phyloP scores from a whole-genome alignment of 2,113 vertebrate genomes.

The Callaeas wilsoni region DNA sequence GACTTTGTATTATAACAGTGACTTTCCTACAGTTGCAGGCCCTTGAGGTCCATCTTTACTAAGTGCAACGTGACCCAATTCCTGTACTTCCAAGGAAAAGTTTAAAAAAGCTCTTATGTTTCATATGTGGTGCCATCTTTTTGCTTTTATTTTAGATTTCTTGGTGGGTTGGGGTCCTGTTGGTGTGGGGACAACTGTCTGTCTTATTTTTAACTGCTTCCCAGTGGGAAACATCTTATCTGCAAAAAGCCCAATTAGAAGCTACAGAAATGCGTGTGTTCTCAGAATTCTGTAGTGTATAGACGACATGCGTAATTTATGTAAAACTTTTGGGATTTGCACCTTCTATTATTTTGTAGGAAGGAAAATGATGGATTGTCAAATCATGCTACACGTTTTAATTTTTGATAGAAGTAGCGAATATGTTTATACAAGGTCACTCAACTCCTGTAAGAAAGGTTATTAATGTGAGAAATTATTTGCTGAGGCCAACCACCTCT shows the following conservation, averaged over 20 bases:
- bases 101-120: neutral
- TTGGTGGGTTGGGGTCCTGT: neutral
- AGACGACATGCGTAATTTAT: neutral
- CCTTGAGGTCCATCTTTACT: neutral
- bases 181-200: neutral
- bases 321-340: neutral
- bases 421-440: conserved; percentile 61
- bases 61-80: neutral
- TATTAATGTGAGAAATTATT: conserved; percentile 69
- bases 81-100: neutral
- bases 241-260: conserved; percentile 34
- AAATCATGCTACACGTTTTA: conserved; percentile 48
- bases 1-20: neutral
- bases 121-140: neutral
- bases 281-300: conserved; percentile 10
- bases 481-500: conserved; percentile 63
- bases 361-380: conserved; percentile 48
- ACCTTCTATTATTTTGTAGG: conserved; percentile 14
- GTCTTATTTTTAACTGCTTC: conserved; percentile 20
- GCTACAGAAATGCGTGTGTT: neutral
- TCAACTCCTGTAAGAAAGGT: conserved; percentile 44
- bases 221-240: neutral
- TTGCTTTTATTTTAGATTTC: conserved; percentile 26
- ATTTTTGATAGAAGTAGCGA: conserved; percentile 59
- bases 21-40: neutral